Evolutionary conservation across 2,888 invertebrate species (phyloP), one percentile per base, ranked within the genome.

Genomic region (Eupithecia inturbata): DNA sequence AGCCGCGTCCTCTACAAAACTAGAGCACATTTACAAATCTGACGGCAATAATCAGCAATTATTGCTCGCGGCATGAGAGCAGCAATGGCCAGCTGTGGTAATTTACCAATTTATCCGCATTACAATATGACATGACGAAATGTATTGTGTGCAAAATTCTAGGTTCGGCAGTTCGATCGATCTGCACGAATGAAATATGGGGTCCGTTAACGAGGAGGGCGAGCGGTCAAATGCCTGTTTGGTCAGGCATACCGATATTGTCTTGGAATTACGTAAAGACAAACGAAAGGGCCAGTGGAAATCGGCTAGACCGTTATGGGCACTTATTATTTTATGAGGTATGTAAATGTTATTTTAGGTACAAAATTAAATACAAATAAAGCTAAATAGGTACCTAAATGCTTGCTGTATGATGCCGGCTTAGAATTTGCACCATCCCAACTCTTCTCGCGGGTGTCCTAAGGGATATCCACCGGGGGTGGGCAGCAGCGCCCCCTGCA

Each of bases 101-200:
- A 91, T 81, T 72, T 82, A 79, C 79, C 76, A 77, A 83, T 85
- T 85, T 83, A 84, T 86, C 85, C 84, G 81, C 80, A 84, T 86
- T 85, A 85, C 87, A 83, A 84, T 84, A 85, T 83, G 79, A 84
- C 77, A 79, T 89, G 85, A 84, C 80, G 89, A 87, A 90, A 89
- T 82, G 78, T 72, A 81, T 79, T 80, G 79, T 83, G 79, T 81
- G 79, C 77, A 79, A 77, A 79, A 73, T 74, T 73, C 71, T 70
- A 62, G 41, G 68, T 70, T 75, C 28, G 70, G 70, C 14, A 67
- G 64, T 64, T 67, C 72, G 67, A 72, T 72, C 63, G 67, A 72
- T 72, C 53, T 62, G 60, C 64, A 74, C 73, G 70, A 73, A 73
- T 68, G 64, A 68, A 68, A 68, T 22, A 57, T 73, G 63, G 73